Base-by-base conservation (phyloP, 1,140 invertebrate genomes). In the Fopius arisanus region DNA sequence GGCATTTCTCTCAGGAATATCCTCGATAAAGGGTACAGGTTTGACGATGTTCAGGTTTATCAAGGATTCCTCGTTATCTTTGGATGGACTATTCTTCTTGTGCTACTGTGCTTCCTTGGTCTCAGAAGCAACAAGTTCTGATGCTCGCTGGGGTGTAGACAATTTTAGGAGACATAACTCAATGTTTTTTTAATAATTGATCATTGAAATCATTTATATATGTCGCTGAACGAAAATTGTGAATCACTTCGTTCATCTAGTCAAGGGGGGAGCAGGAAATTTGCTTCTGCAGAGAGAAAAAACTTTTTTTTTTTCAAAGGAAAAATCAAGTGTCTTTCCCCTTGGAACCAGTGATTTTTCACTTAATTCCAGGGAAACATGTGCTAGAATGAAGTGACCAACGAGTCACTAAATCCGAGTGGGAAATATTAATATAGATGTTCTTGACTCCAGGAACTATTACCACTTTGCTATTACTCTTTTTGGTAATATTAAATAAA, bases 1-100 rank as follows among this genome's bases (percentile, higher is more conserved):
- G 90, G 91, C 0, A 88, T 90, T 63, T 90, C 93, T 0, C 81
- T 94, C 3, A 86, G 93, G 40, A 89, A 90, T 78, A 84, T 94
- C 7, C 87, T 94, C 72, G 89, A 90, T 19, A 92, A 92, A 78
- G 92, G 92, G 0, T 88, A 86, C 77, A 70, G 87, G 0, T 80
- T 93, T 3, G 81, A 85, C 0, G 85, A 92, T 16, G 83, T 86
- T 0, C 81, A 89, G 26, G 91, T 93, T 1, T 91, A 90, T 68
- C 84, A 79, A 54, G 92, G 92, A 10, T 91, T 92, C 70, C 67
- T 93, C 1, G 87, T 92, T 0, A 88, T 89, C 3, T 7, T 84
- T 1, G 87, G 79, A 6, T 93, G 92, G 92, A 91, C 90, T 6
- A 67, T 85, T 0, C 82, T 77, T 31, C 84, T 90, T 23, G 73